Evolutionary conservation across 1,140 invertebrate species (phyloP), one percentile per base, ranked within the genome.

Genomic region (Wasmannia auropunctata): DNA sequence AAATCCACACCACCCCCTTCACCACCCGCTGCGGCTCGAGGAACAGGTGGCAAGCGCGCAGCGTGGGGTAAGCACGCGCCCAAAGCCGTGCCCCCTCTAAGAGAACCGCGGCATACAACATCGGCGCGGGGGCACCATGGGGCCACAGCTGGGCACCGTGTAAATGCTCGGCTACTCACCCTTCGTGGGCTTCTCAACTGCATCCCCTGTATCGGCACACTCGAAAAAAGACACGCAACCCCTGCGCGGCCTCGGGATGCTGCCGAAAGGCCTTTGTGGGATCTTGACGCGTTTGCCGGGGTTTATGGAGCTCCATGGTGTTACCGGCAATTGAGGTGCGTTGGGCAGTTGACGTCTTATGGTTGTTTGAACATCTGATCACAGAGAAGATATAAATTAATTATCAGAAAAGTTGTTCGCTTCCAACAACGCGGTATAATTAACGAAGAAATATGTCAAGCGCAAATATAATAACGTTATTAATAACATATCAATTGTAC

Each of bases 21-120:
- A 37, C 58, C 63, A 60, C 56, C 77, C 60, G 56, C 46, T 58
- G 79, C 62, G 74, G 85, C 83, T 69, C 67, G 87, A 90, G 88
- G 92, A 93, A 93, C 92, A 93, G 93, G 92, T 93, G 92, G 93
- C 77, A 91, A 92, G 91, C 91, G 92, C 92, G 58, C 92, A 88
- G 91, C 90, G 77, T 88, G 93, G 90, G 92, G 91, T 85, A 76
- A 91, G 91, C 93, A 91, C 92, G 92, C 92, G 93, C 91, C 93
- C 28, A 58, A 63, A 91, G 87, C 91, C 91, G 90, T 87, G 90
- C 91, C 92, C 92, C 25, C 16, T 63, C 88, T 92, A 58, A 86
- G 88, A 89, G 91, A 87, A 79, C 58, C 88, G 86, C 72, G 74
- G 28, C 81, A 14, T 74, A 75, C 87, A 89, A 87, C 74, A 85